phyloP scores from a whole-genome alignment of 92 coral and sea anemone genomes.

The Micromussa lordhowensis region DNA sequence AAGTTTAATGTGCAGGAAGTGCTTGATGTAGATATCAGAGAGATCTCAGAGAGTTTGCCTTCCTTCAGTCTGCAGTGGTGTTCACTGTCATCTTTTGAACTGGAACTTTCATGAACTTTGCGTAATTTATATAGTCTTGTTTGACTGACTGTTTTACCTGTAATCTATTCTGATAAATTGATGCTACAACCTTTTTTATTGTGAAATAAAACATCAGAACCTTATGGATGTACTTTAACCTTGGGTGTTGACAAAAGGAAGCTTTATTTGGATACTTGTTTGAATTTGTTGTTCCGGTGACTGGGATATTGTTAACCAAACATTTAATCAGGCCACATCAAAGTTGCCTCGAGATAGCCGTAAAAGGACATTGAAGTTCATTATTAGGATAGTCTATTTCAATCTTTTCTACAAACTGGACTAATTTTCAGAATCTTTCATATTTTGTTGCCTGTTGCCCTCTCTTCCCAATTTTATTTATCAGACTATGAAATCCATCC shows the following conservation, averaged over 20 bases:
- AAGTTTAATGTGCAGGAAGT: background rate
- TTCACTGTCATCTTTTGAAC: background rate
- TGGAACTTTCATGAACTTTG: background rate
- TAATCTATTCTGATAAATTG: background rate
- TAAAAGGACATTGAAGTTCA: no score
- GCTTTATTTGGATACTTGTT: background rate
- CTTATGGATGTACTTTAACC: background rate
- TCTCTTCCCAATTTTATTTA: no score
- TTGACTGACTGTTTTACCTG: background rate
- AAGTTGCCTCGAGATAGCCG: background rate
- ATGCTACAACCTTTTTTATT: background rate
- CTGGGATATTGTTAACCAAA: background rate
- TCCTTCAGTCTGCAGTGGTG: background rate
- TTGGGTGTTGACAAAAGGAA: background rate
- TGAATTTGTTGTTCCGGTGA: background rate
- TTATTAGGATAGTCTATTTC: no score
- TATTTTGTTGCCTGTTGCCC: no score
- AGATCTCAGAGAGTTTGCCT: background rate
- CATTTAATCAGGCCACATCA: background rate
- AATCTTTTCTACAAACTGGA: background rate
- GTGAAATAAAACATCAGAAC: background rate
- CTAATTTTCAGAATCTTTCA: background rate
- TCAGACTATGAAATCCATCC: background rate
- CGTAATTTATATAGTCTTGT: no score
- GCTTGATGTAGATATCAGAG: background rate